Evolutionary conservation across 2,888 invertebrate genomes (phyloP), one percentile per base, ranked within the genome.

Genomic region (Leptopilina drosophilae): DNA sequence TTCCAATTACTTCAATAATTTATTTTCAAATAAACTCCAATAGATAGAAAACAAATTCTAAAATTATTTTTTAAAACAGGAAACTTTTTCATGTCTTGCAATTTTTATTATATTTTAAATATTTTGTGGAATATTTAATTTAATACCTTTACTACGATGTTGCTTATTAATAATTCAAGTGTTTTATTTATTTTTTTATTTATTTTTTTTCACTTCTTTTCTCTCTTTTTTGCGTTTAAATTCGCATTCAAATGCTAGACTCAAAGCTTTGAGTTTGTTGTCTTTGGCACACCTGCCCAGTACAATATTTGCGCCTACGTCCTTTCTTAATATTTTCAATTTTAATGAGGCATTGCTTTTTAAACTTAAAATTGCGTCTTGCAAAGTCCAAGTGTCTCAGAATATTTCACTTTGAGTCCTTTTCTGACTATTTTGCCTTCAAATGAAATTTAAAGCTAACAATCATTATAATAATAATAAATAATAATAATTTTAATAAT

Each of bases 221-320:
- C 40, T 56, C 75, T 78, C 77, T 79, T 77, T 77, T 84, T 82
- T 76, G 80, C 80, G 64, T 77, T 78, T 42, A 79, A 67, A 76
- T 79, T 76, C 75, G 77, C 67, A 65, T 67, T 77, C 76, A 78
- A 49, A 46, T 69, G 7, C 53, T 69, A 69, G 81, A 80, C 81
- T 82, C 81, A 82, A 84, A 84, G 82, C 82, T 82, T 82, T 82
- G 81, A 78, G 40, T 64, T 77, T 80, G 82, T 82, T 84, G 80
- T 84, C 81, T 80, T 84, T 82, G 82, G 82, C 84, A 82, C 80
- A 83, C 82, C 83, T 84, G 80, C 80, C 80, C 83, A 84, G 79
- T 79, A 80, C 81, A 83, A 83, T 49, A 49, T 82, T 84, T 82
- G 81, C 82, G 80, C 81, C 82, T 84, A 77, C 56, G n/a, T 56